Conservation (phyloP, 2,888 invertebrate species). For the Tanaodytes sp. region DNA sequence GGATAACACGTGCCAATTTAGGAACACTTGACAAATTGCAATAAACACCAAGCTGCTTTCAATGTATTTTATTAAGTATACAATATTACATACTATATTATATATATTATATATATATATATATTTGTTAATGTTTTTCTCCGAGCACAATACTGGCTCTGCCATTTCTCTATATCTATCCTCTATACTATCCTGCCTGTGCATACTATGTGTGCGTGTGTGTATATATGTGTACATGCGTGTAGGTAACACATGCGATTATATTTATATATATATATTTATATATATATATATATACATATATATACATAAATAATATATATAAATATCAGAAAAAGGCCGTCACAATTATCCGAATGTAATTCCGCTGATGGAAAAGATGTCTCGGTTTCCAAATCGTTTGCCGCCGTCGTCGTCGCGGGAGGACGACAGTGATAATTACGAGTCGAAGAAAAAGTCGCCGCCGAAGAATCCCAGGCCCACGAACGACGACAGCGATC, state of each 20-base stretch:
- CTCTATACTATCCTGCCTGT: constrained; percentile 63
- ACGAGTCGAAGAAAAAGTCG: too few species aligned
- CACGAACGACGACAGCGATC: too few species aligned
- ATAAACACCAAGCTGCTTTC: constrained; percentile 72
- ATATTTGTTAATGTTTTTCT: constrained; percentile 58
- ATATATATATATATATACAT: constrained; percentile 41
- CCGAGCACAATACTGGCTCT: constrained; percentile 63
- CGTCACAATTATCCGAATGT: too few species aligned
- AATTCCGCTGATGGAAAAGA: too few species aligned
- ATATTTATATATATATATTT: constrained; percentile 37
- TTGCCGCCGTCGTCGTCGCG: too few species aligned
- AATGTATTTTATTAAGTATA: constrained; percentile 69
- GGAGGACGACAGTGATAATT: too few species aligned
- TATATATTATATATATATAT: constrained; percentile 59
- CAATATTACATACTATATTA: constrained; percentile 49
- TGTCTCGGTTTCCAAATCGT: too few species aligned
- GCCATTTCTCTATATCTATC: constrained; percentile 63
- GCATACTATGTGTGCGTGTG: constrained; percentile 53
- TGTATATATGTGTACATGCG: constrained; percentile 51
- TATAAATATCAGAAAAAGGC: too few species aligned
- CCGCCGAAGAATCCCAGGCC: too few species aligned
- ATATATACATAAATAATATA: constrained; percentile 45
- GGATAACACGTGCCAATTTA: constrained; percentile 59
- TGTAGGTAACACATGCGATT: constrained; percentile 37
- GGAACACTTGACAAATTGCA: constrained; percentile 66